phyloP scores from a whole-genome alignment of 2,888 invertebrate genomes.

The Portevinia maculata region DNA sequence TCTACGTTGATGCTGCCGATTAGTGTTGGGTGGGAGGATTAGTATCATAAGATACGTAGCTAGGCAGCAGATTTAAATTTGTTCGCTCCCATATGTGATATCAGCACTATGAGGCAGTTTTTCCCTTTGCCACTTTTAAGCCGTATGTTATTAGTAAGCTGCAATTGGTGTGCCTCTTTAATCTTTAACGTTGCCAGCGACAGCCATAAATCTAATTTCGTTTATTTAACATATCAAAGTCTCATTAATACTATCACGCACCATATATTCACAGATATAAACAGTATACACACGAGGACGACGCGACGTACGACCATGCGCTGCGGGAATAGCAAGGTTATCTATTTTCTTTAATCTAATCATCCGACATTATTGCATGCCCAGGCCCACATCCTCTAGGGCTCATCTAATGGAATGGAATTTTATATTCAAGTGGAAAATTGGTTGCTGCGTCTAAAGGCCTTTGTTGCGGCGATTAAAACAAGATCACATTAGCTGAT shows the following conservation, averaged over 20 bases:
- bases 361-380: conserved; percentile 46
- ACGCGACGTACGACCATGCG: not conserved
- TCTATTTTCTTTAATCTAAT: conserved; percentile 65
- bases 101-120: conserved; percentile 12
- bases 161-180: conserved; percentile 21
- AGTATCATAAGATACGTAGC: conserved; percentile 48
- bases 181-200: conserved; percentile 41
- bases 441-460: conserved; percentile 33
- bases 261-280: not conserved
- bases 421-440: conserved; percentile 60
- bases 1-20: conserved; percentile 64
- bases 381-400: not conserved
- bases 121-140: not conserved
- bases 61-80: conserved; percentile 5
- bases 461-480: conserved; percentile 66
- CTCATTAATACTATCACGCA: conserved; percentile 56
- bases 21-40: conserved; percentile 43
- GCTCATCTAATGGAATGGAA: conserved; percentile 34
- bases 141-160: conserved; percentile 9
- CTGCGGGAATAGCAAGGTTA: conserved; percentile 29
- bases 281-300: not conserved
- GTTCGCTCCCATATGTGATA: conserved; percentile 18
- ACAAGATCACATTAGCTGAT: conserved; percentile 56
- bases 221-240: conserved; percentile 72
- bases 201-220: conserved; percentile 69